phyloP scores from a whole-genome alignment of 2,797 vertebrate genomes.

The Salarias fasciatus region DNA sequence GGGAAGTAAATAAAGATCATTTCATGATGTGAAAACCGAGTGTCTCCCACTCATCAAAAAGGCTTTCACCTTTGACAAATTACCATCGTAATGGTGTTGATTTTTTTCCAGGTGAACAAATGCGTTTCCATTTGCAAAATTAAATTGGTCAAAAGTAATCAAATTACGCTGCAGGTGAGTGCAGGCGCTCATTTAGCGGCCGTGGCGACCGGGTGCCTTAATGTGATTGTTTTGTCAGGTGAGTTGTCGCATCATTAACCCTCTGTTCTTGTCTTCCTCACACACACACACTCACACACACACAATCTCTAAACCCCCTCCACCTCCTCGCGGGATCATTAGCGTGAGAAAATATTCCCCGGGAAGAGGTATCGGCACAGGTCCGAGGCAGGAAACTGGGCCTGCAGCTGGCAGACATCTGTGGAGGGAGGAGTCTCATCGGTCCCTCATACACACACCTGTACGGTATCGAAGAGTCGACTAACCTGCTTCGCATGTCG shows the following conservation, averaged over 20 bases:
- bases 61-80: slow-evolving; percentile 6
- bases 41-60: too few species aligned
- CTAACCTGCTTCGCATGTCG: too few species aligned
- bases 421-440: slow-evolving; percentile 44
- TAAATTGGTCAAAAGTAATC: slow-evolving; percentile 77
- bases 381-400: slow-evolving; percentile 21
- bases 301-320: slow-evolving; percentile 5
- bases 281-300: slow-evolving; percentile 4
- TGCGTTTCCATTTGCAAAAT: slow-evolving; percentile 66
- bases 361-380: slow-evolving; percentile 11
- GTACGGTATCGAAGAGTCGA: too few species aligned
- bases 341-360: slow-evolving; percentile 37
- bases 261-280: too few species aligned
- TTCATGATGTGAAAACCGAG: too few species aligned
- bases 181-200: slow-evolving; percentile 51
- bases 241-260: slow-evolving; percentile 72
- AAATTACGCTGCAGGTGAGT: slow-evolving; percentile 74
- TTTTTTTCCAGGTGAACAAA: slow-evolving; percentile 50
- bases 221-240: slow-evolving; percentile 78
- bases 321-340: slow-evolving; percentile 50
- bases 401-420: slow-evolving; percentile 46
- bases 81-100: slow-evolving; percentile 53
- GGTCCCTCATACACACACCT: background rate
- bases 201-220: slow-evolving; percentile 67
- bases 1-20: too few species aligned